Base-by-base conservation (phyloP, 2,113 vertebrate species). In the Oostethus manadensis region DNA sequence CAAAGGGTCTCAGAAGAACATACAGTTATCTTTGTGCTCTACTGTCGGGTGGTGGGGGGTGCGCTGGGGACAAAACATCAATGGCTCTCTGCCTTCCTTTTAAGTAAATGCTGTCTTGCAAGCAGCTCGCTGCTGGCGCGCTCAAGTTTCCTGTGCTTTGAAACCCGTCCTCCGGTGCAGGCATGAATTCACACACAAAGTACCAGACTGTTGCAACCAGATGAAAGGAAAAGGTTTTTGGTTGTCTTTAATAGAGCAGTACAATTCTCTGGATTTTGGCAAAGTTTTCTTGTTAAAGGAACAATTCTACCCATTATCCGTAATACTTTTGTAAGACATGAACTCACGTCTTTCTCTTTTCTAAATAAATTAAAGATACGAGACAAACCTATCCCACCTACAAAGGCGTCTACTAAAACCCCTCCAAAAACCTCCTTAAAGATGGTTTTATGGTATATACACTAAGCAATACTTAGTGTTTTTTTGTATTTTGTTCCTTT, bases 131-230 rank as follows among this genome's bases (percentile, higher is more conserved):
- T 88, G 86, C 85, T 61, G 83, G 89, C 86, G 85, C 78, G 78
- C 80, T 67, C 66, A 86, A 8, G 86, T 88, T 91, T 90, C 87
- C 89, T 91, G 88, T 85, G 81, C 89, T 89, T 92, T 89, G 89
- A 87, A 89, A 86, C 83, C 74, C 68, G 83, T 87, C 80, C 85
- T 83, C 78, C 53, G 55, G 73, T 85, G 84, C 80, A 83, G 82
- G 80, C 85, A 56, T 74, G 62, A 65, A 77, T 72, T 79, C 80
- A 78, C 69, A 78, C 81, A 80, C 73, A 60, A 50, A 84, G 61
- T 57, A 75, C 64, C 64, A 69, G 66, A 82, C 80, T 79, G 71
- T 57, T 73, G 58, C 40, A 70, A 56, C 65, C 48, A 77, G 58
- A 62, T 64, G 45, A 74, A 80, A 68, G 54, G 67, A 15, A 44